Percentiles rank a stretch among this genome's conserved stretches.
Conservation (phyloP, 1,140 invertebrate genomes). For the Drosophila arizonae region DNA sequence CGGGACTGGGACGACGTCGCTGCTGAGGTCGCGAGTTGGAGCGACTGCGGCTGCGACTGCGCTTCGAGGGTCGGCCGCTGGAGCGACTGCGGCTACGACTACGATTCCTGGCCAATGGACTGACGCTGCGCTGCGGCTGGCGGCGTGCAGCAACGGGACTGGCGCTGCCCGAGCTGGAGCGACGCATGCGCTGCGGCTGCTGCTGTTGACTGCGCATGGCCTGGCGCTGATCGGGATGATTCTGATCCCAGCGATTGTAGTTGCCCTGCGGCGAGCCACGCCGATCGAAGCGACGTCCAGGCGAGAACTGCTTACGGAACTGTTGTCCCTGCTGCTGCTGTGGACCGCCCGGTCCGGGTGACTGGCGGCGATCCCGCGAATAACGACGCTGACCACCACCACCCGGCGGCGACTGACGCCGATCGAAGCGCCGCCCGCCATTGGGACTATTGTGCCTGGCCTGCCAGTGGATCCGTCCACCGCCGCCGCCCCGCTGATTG, state of each 20-base stretch:
- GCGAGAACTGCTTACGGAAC: conserved; percentile 75
- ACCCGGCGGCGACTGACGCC: conserved; percentile 61
- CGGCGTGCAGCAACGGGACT: conserved; percentile 42
- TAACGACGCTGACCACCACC: conserved; percentile 53
- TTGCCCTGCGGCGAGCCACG: conserved; percentile 39
- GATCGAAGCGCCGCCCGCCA: conserved; percentile 65
- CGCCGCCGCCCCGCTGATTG: conserved; percentile 48
- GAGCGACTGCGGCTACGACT: conserved; percentile 55
- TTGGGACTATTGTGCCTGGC: conserved; percentile 65
- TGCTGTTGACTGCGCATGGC: conserved; percentile 38
- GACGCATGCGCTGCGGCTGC: conserved; percentile 23
- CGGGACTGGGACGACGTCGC: conserved; percentile 50
- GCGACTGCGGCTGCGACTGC: conserved; percentile 56
- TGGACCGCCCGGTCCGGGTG: conserved; percentile 44
- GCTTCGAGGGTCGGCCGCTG: conserved; percentile 25
- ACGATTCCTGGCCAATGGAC: conserved; percentile 23
- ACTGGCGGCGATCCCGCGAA: conserved; percentile 69
- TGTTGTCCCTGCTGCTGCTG: conserved; percentile 44
- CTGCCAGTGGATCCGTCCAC: conserved; percentile 71
- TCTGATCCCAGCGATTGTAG: conserved; percentile 47
- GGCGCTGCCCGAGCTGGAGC: conserved; percentile 49
- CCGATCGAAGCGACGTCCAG: conserved; percentile 63
- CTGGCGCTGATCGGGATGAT: conserved; percentile 32
- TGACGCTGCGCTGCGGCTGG: conserved; percentile 26
- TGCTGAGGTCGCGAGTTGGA: conserved; percentile 50